Percentiles rank a stretch among this genome's conserved stretches.
Conservation (phyloP, 92 coral and sea anemone genomes). For the Parazoanthus atlanticus region DNA sequence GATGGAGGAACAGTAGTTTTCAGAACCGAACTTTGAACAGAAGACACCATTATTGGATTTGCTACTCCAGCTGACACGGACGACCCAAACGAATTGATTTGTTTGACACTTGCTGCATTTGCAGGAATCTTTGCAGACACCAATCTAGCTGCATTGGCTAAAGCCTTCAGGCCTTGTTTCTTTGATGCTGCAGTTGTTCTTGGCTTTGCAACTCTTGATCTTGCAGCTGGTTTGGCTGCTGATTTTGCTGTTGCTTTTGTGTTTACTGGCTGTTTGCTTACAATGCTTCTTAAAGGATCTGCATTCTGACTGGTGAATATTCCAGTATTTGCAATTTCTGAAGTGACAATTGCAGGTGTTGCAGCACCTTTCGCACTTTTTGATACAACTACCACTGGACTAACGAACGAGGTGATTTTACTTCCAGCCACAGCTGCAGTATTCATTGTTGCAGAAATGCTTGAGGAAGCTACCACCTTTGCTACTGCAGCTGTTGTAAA, state of each 20-base stretch:
- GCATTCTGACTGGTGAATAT: background rate
- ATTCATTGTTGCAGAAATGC: background rate
- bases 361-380: background rate
- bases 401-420: background rate
- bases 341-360: background rate
- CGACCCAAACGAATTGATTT: background rate
- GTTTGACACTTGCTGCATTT: background rate
- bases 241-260: constrained; percentile 50
- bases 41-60: constrained; percentile 5
- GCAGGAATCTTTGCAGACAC: background rate
- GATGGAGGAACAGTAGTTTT: constrained; percentile 21
- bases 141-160: background rate
- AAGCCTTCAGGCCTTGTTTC: constrained; percentile 56
- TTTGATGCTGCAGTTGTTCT: constrained; percentile 50
- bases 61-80: background rate
- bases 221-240: constrained; percentile 35
- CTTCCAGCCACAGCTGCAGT: constrained; percentile 15
- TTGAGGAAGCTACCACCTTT: background rate
- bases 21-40: constrained; percentile 22
- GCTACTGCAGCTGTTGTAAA: background rate
- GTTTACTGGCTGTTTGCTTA: constrained; percentile 29
- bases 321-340: background rate
- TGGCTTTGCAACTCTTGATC: constrained; percentile 40
- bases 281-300: background rate
- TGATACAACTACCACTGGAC: background rate